Evolutionary conservation across 2,113 vertebrate species (phyloP), one percentile per base, ranked within the genome.

Genomic region (Nibea albiflora): DNA sequence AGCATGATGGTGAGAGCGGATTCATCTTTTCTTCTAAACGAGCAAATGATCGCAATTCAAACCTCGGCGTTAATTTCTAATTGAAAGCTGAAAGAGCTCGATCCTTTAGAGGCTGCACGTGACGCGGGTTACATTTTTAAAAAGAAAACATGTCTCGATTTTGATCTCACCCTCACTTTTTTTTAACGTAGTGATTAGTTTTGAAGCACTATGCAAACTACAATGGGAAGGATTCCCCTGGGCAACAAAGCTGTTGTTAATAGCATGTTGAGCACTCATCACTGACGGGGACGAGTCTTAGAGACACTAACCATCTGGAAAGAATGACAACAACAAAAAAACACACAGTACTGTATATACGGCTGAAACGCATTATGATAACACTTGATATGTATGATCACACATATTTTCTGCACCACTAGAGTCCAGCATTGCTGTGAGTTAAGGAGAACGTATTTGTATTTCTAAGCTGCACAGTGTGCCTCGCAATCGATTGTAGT

Each of bases 271-370:
- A 73, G 79, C 60, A 61, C 80, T 87, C 72, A 85, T 91, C 87
- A 88, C 70, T 83, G 53, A 81, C 44, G 63, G 52, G 46, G 67
- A 72, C 46, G 20, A 73, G 74, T 81, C 54, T 80, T 73, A 83
- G 57, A 86, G 80, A 85, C 80, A 79, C 28, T 10, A 71, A 78
- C 80, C 88, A 89, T 87, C 90, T 90, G 79, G 83, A 74, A 57
- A 65, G 54, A 83, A 78, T 24, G 68, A 31, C 31, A 31, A 31
- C 64, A 57, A 17, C 17, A 15, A 57, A 26, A 47, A 11, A 17
- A 28, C 8, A 28, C 2, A 56, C 1, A 5, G 39, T 9, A 26
- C 46, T 54, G 69, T 73, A 47, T 42, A 22, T 66, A 22, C 2
- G 12, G 47, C 14, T 72, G 35, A 63, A 72, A 65, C 15, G 35